Evolutionary conservation across 1,140 invertebrate genomes (phyloP), one percentile per base, ranked within the genome.

Genomic region (Calosoma granatense): DNA sequence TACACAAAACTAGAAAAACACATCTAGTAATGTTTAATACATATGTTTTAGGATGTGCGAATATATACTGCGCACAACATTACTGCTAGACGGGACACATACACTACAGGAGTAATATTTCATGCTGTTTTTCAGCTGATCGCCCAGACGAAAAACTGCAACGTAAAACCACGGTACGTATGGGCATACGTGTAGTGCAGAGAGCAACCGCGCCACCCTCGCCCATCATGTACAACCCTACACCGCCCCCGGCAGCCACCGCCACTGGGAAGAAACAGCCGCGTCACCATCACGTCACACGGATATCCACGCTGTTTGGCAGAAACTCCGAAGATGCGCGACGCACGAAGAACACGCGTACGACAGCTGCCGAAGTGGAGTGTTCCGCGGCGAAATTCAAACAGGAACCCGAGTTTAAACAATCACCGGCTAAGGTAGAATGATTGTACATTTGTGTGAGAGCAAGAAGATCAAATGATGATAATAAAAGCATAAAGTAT

Each of bases 101-200:
- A n/a, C n/a, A n/a, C n/a, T n/a, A n/a, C n/a, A n/a, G n/a, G n/a
- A n/a, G n/a, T n/a, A n/a, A n/a, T n/a, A n/a, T n/a, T n/a, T n/a
- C n/a, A n/a, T n/a, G n/a, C n/a, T 59, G 30, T 22, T 36, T 59
- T 53, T 55, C 63, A 90, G 87, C 85, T 6, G 87, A 90, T 43
- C 71, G 80, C 60, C 77, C 82, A 0, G 87, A 92, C 58, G 86
- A 90, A 63, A 88, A 87, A 69, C 74, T 87, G 1, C 84, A 86
- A 3, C 78, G 85, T 57, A 78, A 86, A 53, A 84, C 81, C 55
- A 82, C 81, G 20, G 86, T 92, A n/a, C 78, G 85, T n/a, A 88
- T 92, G 84, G 86, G 87, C 1, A 86, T 92, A 56, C 73, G 87
- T 20, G 85, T 90, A 26, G 78, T 89, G 1, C 86, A 89, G 64